Base-by-base conservation (phyloP, 2,797 vertebrate species). In the Betta splendens region DNA sequence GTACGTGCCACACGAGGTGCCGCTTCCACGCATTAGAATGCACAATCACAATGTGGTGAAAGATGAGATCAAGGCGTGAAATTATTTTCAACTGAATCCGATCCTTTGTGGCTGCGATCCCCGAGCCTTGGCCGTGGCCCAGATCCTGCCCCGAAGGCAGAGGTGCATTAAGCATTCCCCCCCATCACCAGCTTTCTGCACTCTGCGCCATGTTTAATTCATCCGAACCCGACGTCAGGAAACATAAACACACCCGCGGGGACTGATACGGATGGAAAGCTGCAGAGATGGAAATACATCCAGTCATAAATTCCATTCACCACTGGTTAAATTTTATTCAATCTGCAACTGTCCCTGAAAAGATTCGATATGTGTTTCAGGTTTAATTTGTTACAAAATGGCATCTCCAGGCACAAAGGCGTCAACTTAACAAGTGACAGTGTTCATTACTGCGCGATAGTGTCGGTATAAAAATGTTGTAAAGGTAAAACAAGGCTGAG, bases 401-500 rank as follows among this genome's bases (percentile, higher is more conserved):
- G 68, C 53, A 39, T 73, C 76, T 69, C 61, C 45, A 72, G 65
- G 51, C 75, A 75, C 67, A 75, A 69, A 78, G 64, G 60, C 72
- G 64, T 78, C 44, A 72, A 66, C 52, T 37, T 36, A 67, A 74
- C 50, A 82, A 79, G 57, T 35, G 72, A 84, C 81, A 74, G 81
- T 79, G 80, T 89, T 89, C 88, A 86, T 87, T 89, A 74, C 68
- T 66, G 72, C 69, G 69, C 49, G 83, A 85, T 69, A 86, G 48
- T 78, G 75, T 77, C 57, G 77, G 72, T 83, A 88, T 73, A 81
- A 77, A 87, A 80, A 70, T 29, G 75, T 84, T 87, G 89, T 91
- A 92, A 90, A 85, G 84, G 86, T 90, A 93, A 91, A 79, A 93
- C 75, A 92, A 94, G 86, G 91, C 77, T 88, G 84, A 89, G 69